Base-by-base conservation (phyloP, 2,888 invertebrate genomes). In the Hecatera dysodea region DNA sequence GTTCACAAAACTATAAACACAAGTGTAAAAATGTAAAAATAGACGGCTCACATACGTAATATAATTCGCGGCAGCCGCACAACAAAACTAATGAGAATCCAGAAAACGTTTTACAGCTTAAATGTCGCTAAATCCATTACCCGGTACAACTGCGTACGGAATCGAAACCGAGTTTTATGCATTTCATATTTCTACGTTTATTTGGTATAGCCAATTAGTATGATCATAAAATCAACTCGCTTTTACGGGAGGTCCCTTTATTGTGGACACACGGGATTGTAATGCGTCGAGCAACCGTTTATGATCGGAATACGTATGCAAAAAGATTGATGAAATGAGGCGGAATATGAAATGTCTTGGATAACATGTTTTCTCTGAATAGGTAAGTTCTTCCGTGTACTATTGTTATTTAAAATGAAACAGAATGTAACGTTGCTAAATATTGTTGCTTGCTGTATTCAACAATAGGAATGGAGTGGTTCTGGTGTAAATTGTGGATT, bases 191-290 rank as follows among this genome's bases (percentile, higher is more conserved):
- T 91, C 87, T 87, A 90, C 88, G 89, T 93, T 93, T 91, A 93
- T 93, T 93, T 90, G 89, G 90, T 90, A 91, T 90, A 90, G 90
- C 93, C 93, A 94, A 93, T 94, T 94, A 94, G 93, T 90, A 81
- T 88, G 87, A 88, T 89, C 92, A 90, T 94, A 94, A 94, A 93
- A 90, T 86, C 85, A 83, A 80, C 78, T 75, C 72, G 83, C 87
- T 88, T 89, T 92, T 92, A 93, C 90, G 90, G 93, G 93, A 90
- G 92, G 92, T 93, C 92, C 81, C 75, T 87, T 86, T 86, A 84
- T 85, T 60, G 80, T 24, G 46, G 72, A 86, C 81, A 86, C 57
- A 89, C 84, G 83, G 82, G 67, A 39, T 52, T 29, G 57, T 36
- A 81, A 80, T 85, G 76, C 80, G 70, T 42, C 78, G 83, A 87